Base-by-base conservation (phyloP, 2,888 invertebrate species). In the Aporophyla nigra region DNA sequence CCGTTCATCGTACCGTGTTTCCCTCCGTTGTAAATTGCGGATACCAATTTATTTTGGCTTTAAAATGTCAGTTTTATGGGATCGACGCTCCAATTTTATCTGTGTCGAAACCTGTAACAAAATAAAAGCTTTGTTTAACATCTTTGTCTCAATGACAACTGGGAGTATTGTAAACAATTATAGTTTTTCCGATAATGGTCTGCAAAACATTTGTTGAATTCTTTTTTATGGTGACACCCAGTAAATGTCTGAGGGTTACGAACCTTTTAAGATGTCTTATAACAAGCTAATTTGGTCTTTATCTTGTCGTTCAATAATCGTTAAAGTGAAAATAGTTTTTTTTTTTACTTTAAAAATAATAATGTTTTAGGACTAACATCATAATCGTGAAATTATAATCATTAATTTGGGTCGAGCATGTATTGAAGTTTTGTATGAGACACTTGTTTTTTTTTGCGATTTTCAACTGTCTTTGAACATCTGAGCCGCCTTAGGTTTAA, bases 81-180 rank as follows among this genome's bases (percentile, higher is more conserved):
- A 81, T 87, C 84, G 84, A 84, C 89, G 90, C 87, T 87, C 90
- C 87, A 89, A 74, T 86, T 93, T 92, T 92, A 93, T 91, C 82
- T 91, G 87, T 86, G 89, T 89, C 83, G 85, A 87, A 88, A 93
- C 92, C 96, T 96, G 96, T 86, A 96, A 96, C 96, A 96, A 95
- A 93, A 92, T 91, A 93, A 90, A 91, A 86, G 90, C 91, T 92
- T 88, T 87, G 86, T 92, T 92, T 92, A 88, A 87, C 86, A 87
- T 89, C 86, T 85, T 82, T 74, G 84, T 89, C 76, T 81, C 77
- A 86, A 86, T 88, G 79, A 88, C 81, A 49, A 67, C 54, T 75
- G 61, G 72, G 40, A 70, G 69, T 43, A 33, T 59, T 78, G 61
- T 59, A 59, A 82, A 76, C 74, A 79, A 80, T 87, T 81, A 84